These are phyloP conservation scores for Tolmerus cingulatus DNA, from an alignment of 2,888 invertebrate genomes.

Conservation along the genomic window DNA sequence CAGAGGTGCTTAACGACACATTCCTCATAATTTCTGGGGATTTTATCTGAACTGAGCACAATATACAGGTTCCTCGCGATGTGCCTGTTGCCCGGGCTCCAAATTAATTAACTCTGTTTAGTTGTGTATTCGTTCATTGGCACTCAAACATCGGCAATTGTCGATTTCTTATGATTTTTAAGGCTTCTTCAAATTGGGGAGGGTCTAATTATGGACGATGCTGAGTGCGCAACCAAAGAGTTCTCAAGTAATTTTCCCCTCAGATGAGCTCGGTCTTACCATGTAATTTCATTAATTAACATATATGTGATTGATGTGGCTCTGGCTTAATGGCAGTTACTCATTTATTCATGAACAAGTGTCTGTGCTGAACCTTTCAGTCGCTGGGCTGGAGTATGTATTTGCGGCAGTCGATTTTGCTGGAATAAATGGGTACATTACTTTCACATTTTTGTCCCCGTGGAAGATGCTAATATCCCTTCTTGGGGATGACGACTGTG, in stretches of 20 bases:
- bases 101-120: conserved; percentile 8
- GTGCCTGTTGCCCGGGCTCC: background rate
- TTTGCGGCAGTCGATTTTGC: background rate
- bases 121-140: background rate
- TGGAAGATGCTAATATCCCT: background rate
- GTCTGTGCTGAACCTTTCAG: background rate
- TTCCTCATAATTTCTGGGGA: background rate
- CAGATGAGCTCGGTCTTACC: background rate
- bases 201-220: background rate
- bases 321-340: conserved; percentile 12
- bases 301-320: conserved; percentile 34
- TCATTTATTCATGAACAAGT: conserved; percentile 28
- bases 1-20: background rate
- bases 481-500: background rate
- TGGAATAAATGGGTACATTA: conserved; percentile 17
- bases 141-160: background rate
- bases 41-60: background rate
- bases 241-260: background rate
- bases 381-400: background rate
- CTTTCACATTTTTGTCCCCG: background rate
- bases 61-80: background rate
- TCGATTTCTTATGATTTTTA: background rate
- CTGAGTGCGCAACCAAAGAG: background rate
- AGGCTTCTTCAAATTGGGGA: background rate
- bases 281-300: conserved; percentile 20